phyloP scores from a whole-genome alignment of 2,113 vertebrate genomes.

The Chamaea fasciata region DNA sequence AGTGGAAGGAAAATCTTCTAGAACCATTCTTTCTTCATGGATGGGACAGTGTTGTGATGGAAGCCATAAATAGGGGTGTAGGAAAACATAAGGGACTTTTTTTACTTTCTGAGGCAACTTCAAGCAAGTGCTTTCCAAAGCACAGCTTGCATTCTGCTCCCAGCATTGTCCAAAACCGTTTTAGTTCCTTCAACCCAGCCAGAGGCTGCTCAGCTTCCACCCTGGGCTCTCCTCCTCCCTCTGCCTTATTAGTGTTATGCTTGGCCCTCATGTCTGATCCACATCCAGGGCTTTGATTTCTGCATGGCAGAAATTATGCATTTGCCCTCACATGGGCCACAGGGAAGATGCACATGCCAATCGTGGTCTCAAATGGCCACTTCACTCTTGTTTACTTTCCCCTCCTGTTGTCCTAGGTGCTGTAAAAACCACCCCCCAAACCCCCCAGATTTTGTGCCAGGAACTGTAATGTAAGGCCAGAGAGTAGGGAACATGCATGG shows the following conservation, averaged over 20 bases:
- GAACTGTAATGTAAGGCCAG: not conserved
- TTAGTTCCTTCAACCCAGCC: not conserved
- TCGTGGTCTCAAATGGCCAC: not conserved
- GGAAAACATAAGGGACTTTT: not conserved
- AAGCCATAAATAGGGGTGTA: not conserved
- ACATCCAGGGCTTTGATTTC: not conserved
- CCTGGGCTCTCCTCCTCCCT: not conserved
- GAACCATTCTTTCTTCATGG: not conserved
- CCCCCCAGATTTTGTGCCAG: not conserved
- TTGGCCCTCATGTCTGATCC: fast-evolving
- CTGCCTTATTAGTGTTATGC: not conserved
- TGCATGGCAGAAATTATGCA: not conserved
- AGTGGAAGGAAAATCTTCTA: not conserved
- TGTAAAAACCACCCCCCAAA: not conserved
- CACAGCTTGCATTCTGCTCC: not conserved
- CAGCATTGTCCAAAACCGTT: not conserved
- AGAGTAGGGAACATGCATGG: not conserved
- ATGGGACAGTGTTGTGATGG: not conserved
- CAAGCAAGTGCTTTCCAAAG: not conserved
- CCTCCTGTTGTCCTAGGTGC: not conserved
- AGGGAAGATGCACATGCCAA: fast-evolving
- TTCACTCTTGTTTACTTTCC: not conserved
- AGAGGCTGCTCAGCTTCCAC: not conserved
- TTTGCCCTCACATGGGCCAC: fast-evolving
- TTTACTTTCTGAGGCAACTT: not conserved